Conservation (phyloP, 1,140 invertebrate species). For the Microplitis demolitor region DNA sequence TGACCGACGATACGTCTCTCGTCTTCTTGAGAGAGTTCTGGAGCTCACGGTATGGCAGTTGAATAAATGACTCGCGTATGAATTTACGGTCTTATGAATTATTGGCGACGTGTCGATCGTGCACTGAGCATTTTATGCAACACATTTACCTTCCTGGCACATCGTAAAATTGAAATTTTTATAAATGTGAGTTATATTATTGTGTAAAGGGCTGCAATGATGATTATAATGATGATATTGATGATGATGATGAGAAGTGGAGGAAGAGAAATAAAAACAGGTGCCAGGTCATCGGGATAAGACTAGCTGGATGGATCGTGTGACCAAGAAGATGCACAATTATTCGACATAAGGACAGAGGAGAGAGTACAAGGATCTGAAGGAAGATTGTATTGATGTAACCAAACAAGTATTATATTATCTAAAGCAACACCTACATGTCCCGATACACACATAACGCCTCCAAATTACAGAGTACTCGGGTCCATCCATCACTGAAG, state of each 20-base stretch:
- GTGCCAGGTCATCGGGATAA: too few species aligned
- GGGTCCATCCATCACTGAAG: conserved; percentile 54
- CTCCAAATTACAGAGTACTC: conserved; percentile 58
- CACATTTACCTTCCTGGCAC: background rate
- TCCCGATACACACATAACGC: conserved; percentile 58
- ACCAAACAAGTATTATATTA: background rate
- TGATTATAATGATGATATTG: too few species aligned
- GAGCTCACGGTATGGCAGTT: too few species aligned
- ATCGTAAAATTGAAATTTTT: background rate
- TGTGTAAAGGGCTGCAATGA: too few species aligned
- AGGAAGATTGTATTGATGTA: too few species aligned
- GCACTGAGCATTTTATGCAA: background rate
- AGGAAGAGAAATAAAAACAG: too few species aligned
- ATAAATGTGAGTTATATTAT: too few species aligned
- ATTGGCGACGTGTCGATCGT: conserved; percentile 22
- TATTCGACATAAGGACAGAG: too few species aligned
- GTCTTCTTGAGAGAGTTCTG: background rate
- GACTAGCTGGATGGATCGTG: too few species aligned
- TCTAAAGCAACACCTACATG: conserved; percentile 25
- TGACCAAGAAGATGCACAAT: too few species aligned
- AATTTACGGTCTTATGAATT: conserved; percentile 23
- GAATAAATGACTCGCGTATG: background rate
- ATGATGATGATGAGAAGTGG: too few species aligned
- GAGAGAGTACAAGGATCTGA: too few species aligned
- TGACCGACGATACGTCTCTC: background rate